Conservation (phyloP, 2,113 vertebrate genomes). For the Leptobrachium leishanense region DNA sequence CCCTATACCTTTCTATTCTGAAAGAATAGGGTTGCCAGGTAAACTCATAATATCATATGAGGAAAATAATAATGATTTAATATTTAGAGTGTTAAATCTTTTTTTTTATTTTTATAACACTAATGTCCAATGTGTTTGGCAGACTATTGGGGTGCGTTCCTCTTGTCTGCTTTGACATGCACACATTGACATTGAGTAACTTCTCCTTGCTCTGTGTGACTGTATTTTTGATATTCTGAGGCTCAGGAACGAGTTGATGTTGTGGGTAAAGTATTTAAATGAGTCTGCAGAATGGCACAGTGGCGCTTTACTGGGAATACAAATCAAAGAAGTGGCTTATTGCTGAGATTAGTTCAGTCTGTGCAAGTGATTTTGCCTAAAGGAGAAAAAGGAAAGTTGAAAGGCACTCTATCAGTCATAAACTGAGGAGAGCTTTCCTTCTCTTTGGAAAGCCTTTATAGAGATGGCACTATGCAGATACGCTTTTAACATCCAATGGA, state of each 20-base stretch:
- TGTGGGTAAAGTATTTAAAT: conserved; percentile 62
- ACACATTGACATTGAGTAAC: conserved; percentile 27
- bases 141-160: too few relatives aligned
- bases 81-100: too few relatives aligned
- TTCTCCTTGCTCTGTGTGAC: neutral
- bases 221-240: conserved; percentile 1
- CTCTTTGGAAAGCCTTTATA: conserved; percentile 38
- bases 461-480: conserved; percentile 38
- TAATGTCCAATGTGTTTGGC: too few relatives aligned
- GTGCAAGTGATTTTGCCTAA: conserved; percentile 58
- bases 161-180: neutral
- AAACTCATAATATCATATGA: too few relatives aligned
- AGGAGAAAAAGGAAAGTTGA: conserved; percentile 55
- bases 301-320: conserved; percentile 59
- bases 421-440: conserved; percentile 56
- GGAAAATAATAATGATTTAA: too few relatives aligned
- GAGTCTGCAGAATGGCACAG: conserved; percentile 56
- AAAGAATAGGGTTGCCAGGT: too few relatives aligned
- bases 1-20: too few relatives aligned
- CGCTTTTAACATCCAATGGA: conserved; percentile 15
- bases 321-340: conserved; percentile 65
- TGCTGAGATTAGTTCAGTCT: conserved; percentile 57
- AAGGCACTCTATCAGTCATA: conserved; percentile 57
- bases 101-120: too few relatives aligned
- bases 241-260: conserved; percentile 51